Conservation (phyloP, 2,797 vertebrate genomes). For the Ataeniobius toweri region DNA sequence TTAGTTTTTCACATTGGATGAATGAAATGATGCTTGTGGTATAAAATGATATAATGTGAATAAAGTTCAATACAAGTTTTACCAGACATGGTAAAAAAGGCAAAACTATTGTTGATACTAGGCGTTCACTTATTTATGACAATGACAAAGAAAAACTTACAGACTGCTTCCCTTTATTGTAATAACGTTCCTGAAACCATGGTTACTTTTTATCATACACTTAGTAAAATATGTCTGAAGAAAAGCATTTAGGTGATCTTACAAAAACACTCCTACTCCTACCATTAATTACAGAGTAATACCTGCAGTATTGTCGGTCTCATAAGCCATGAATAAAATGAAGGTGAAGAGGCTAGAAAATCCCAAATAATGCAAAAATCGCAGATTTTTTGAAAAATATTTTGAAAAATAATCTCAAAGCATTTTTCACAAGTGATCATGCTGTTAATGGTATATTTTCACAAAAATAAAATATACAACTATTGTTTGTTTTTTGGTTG, state of each 20-base stretch:
- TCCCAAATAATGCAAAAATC: background rate
- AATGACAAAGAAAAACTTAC: background rate
- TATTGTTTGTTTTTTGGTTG: background rate
- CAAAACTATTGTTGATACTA: background rate
- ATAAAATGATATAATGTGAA: background rate
- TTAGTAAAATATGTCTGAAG: background rate
- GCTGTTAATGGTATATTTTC: background rate
- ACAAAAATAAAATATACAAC: background rate
- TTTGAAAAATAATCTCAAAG: background rate
- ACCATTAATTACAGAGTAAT: slow-evolving; percentile 3
- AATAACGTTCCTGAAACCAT: background rate
- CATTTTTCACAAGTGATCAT: background rate
- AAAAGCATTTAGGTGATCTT: background rate
- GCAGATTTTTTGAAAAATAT: background rate
- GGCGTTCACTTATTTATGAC: background rate
- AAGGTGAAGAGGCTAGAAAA: background rate
- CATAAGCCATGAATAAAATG: background rate
- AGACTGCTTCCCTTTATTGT: background rate
- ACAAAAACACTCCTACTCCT: background rate
- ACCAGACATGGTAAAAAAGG: background rate
- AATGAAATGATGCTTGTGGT: too few species aligned
- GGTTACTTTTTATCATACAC: background rate
- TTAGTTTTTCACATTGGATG: too few species aligned
- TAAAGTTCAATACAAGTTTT: background rate
- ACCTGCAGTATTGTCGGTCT: background rate